Percentiles rank a stretch among this genome's conserved stretches.
Evolutionary conservation across 2,888 invertebrate genomes (phyloP).

Genomic region (Diaperis boleti): DNA sequence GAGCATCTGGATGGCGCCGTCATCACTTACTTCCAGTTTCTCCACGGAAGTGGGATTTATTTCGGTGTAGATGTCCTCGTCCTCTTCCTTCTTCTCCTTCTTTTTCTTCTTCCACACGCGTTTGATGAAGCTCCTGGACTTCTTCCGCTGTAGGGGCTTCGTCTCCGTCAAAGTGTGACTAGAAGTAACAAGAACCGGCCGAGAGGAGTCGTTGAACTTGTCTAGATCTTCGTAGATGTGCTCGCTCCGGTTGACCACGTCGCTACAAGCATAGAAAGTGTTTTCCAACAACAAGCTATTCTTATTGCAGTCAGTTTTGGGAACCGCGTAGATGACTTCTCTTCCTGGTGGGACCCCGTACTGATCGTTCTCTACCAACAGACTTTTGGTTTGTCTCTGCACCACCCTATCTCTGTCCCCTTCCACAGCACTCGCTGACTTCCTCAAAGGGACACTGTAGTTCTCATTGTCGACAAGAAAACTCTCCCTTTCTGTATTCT

Average conservation of each 20-base stretch:
- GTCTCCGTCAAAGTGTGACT: constrained; percentile 26
- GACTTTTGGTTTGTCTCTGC: constrained; percentile 15
- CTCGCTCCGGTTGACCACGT: constrained; percentile 10
- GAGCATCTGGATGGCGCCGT: constrained; percentile 51
- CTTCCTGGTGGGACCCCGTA: constrained; percentile 46
- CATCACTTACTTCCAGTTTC: constrained; percentile 45
- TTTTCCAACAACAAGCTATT: constrained; percentile 47
- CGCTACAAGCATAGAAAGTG: constrained; percentile 16
- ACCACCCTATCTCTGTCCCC: background rate
- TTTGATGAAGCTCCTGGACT: constrained; percentile 54
- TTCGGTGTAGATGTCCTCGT: constrained; percentile 52
- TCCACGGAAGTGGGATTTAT: constrained; percentile 46
- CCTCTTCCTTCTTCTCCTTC: constrained; percentile 45
- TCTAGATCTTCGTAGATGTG: constrained; percentile 48
- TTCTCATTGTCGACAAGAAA: constrained; percentile 46
- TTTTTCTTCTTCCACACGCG: constrained; percentile 53
- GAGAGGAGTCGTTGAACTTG: constrained; percentile 36
- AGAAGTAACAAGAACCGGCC: constrained; percentile 33
- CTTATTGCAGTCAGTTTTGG: constrained; percentile 47
- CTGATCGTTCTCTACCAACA: constrained; percentile 50
- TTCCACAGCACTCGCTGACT: background rate
- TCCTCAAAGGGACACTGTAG: constrained; percentile 39
- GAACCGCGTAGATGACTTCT: constrained; percentile 43
- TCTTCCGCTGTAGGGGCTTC: constrained; percentile 44
- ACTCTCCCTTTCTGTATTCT: constrained; percentile 26